These are phyloP conservation scores for Leptopilina syphax DNA, from an alignment of 2,888 invertebrate genomes.

Conservation along the genomic window DNA sequence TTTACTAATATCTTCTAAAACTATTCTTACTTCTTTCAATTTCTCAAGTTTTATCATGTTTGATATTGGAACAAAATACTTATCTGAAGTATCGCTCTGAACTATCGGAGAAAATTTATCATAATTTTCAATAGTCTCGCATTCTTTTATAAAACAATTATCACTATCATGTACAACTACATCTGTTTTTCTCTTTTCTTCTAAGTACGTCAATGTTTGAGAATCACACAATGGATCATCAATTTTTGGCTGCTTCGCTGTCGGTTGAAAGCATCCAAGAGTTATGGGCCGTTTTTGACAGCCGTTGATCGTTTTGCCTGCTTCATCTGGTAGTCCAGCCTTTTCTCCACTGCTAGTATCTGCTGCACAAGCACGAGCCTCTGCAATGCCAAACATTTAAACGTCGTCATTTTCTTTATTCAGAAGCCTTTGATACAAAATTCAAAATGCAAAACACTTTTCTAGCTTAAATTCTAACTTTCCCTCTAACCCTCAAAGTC, in stretches of 20 bases:
- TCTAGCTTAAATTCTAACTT: slow-evolving; percentile 1
- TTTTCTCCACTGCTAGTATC: slow-evolving; percentile 66
- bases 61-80: background rate
- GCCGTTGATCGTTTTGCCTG: slow-evolving; percentile 57
- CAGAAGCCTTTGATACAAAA: slow-evolving; percentile 22
- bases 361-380: slow-evolving; percentile 62
- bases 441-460: slow-evolving; percentile 27
- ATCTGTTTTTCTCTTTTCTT: slow-evolving; percentile 44
- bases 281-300: slow-evolving; percentile 66
- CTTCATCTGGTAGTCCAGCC: slow-evolving; percentile 62
- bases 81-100: slow-evolving; percentile 8
- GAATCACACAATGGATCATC: slow-evolving; percentile 16
- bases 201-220: slow-evolving; percentile 40
- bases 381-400: slow-evolving; percentile 74
- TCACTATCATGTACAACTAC: slow-evolving; percentile 24
- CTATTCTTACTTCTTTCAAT: slow-evolving; percentile 67
- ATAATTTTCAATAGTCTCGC: slow-evolving; percentile 38
- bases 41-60: slow-evolving; percentile 36
- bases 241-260: slow-evolving; percentile 61
- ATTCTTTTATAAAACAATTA: slow-evolving; percentile 12
- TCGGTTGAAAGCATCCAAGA: slow-evolving; percentile 58
- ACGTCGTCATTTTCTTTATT: slow-evolving; percentile 51
- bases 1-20: slow-evolving; percentile 65
- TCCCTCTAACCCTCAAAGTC: background rate
- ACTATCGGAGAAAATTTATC: slow-evolving; percentile 41